These are phyloP conservation scores for Emydura subglobosa DNA, from an alignment of 2,113 vertebrate genomes.

Conservation along the genomic window DNA sequence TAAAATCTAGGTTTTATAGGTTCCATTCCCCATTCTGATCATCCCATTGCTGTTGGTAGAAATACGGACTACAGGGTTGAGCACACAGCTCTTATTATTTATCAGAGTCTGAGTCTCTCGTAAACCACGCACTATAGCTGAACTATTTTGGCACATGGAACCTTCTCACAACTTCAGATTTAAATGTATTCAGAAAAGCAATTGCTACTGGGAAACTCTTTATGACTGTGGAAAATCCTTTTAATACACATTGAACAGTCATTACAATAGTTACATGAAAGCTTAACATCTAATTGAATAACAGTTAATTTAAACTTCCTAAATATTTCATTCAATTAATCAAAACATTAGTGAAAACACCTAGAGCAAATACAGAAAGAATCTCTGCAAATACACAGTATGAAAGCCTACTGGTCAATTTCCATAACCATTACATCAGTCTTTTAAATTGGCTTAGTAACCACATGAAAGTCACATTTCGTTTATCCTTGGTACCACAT, in stretches of 20 bases:
- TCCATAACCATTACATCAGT: not conserved
- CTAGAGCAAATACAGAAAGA: not conserved
- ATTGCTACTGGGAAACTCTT: not conserved
- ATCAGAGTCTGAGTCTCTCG: not conserved
- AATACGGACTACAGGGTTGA: not conserved
- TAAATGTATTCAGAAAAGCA: not conserved
- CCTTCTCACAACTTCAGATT: not conserved
- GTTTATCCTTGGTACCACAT: not conserved
- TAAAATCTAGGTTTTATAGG: accelerated
- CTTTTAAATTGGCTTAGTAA: not conserved
- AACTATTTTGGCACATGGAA: not conserved
- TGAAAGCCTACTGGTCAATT: not conserved
- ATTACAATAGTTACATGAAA: not conserved
- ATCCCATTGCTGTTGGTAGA: accelerated
- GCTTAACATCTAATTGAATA: not conserved
- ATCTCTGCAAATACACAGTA: not conserved
- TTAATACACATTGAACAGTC: not conserved
- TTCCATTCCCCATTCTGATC: accelerated
- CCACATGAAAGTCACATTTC: not conserved
- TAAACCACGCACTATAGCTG: not conserved
- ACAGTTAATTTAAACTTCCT: not conserved
- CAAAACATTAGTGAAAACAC: not conserved
- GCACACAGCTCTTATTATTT: not conserved
- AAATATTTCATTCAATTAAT: not conserved
- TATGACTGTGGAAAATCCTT: not conserved